phyloP scores from a whole-genome alignment of 64 coral and sea anemone species.

The Stichodactyla helianthus region DNA sequence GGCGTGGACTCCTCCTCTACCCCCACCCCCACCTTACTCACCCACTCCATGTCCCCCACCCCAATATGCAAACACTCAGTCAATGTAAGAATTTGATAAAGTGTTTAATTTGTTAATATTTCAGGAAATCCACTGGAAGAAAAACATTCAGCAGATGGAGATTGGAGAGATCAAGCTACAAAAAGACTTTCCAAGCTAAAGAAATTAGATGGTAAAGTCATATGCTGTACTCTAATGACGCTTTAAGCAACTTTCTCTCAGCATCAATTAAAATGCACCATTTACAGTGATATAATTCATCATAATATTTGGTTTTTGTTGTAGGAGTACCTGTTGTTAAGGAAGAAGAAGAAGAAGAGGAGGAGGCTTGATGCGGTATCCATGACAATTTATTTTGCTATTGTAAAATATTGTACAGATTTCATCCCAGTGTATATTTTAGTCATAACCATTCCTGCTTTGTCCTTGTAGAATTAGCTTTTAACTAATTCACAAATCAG shows the following conservation, averaged over 20 bases:
- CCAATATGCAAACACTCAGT: too few species aligned
- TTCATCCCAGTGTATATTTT: background rate
- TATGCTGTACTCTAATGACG: background rate
- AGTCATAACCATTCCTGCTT: background rate
- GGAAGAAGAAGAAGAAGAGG: conserved; percentile 81
- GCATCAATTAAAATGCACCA: too few species aligned
- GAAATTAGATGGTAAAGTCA: conserved; percentile 83
- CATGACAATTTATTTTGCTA: background rate
- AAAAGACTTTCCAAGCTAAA: conserved; percentile 65
- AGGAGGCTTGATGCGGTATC: conserved; percentile 33
- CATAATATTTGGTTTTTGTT: background rate
- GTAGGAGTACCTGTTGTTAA: conserved; percentile 75
- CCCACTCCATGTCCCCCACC: too few species aligned
- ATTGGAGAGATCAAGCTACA: conserved; percentile 77
- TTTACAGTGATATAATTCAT: too few species aligned
- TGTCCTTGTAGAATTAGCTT: background rate
- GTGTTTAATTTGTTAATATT: background rate
- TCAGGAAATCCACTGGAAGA: conserved; percentile 96
- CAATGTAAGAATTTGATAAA: background rate
- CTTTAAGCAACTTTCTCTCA: background rate
- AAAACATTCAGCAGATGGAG: conserved; percentile 65
- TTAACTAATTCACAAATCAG: background rate
- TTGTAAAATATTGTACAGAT: background rate
- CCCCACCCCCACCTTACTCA: too few species aligned
- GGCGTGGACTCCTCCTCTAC: too few species aligned